Evolutionary conservation across 2,113 vertebrate species (phyloP), one percentile per base, ranked within the genome.

Genomic region (Chloropsis cyanopogon): DNA sequence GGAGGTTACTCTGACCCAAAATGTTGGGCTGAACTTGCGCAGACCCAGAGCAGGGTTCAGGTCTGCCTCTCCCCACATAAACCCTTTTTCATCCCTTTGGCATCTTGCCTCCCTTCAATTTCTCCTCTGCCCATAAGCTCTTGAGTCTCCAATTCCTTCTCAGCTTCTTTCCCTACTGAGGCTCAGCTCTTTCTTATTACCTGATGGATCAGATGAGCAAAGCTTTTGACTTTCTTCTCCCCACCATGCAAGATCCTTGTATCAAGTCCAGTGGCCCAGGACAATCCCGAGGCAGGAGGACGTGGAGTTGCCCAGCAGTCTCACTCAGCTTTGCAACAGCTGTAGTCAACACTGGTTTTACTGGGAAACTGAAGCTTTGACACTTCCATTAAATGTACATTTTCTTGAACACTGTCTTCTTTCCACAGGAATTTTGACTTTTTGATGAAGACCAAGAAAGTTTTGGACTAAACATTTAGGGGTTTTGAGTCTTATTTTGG

Each of bases 371-470:
- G 9, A 59, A 91, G 35, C 39, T 94, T 87, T 77, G 35, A 70
- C 56, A 12, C 50, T 91, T 90, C 46, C 6, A 59, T 54, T 69
- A 66, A 90, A 90, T 60, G 66, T 90, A 80, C 63, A 26, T 92
- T 90, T 95, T 91, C 90, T 92, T 92, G 85, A 94, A 92, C 90
- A 93, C 60, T 33, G 35, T 77, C 82, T 71, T 85, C 85, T 90
- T 94, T 88, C 92, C 92, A 86, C 76, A 95, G 82, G 65, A 95
- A 94, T 96, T 94, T 83, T 95, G 87, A 73, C 80, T 94, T 92
- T 93, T 89, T 92, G 61, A 88, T 33, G 68, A 88, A 86, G 71
- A 96, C 71, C 24, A 68, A 82, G 68, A 73, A 64, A 44, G 37
- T 61, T 90, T 90, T 95, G 88, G 90, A 68, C 52, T 41, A 88